These are phyloP conservation scores for Oxystoma pomonae DNA, from an alignment of 2,888 invertebrate genomes.

Conservation along the genomic window DNA sequence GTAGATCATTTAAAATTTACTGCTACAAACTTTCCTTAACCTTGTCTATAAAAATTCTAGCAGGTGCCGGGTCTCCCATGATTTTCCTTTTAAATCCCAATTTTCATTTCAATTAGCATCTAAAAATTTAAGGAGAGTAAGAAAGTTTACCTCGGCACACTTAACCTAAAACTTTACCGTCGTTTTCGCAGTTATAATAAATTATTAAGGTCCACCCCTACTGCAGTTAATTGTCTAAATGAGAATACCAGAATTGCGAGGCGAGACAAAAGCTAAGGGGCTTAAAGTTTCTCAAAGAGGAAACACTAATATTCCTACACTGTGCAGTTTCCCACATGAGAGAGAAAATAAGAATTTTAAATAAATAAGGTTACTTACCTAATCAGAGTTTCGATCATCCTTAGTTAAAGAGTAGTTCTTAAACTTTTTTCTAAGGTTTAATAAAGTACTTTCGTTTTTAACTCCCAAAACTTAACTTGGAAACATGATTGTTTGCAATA, in stretches of 20 bases:
- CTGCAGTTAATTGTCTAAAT: constrained; percentile 21
- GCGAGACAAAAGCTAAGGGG: background rate
- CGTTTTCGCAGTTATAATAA: background rate
- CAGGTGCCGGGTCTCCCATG: background rate
- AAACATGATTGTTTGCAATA: too few species aligned
- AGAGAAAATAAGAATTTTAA: too few species aligned
- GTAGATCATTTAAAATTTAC: too few species aligned
- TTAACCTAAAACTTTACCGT: background rate
- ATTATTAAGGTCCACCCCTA: constrained; percentile 11
- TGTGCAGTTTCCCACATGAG: too few species aligned
- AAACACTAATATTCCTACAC: background rate
- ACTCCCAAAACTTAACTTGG: too few species aligned
- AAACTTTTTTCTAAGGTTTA: too few species aligned
- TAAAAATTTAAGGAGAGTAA: background rate
- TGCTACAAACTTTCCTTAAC: background rate
- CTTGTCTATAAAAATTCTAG: background rate
- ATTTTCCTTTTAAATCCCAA: background rate
- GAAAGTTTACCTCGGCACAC: background rate
- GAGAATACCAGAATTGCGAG: constrained; percentile 3
- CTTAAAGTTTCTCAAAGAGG: background rate
- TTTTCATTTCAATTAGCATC: background rate
- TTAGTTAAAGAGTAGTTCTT: too few species aligned
- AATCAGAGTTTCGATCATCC: too few species aligned
- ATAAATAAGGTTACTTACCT: too few species aligned
- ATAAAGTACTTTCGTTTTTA: too few species aligned